Evolutionary conservation across 1,140 invertebrate genomes (phyloP).

Genomic region (Notospermus geniculatus): DNA sequence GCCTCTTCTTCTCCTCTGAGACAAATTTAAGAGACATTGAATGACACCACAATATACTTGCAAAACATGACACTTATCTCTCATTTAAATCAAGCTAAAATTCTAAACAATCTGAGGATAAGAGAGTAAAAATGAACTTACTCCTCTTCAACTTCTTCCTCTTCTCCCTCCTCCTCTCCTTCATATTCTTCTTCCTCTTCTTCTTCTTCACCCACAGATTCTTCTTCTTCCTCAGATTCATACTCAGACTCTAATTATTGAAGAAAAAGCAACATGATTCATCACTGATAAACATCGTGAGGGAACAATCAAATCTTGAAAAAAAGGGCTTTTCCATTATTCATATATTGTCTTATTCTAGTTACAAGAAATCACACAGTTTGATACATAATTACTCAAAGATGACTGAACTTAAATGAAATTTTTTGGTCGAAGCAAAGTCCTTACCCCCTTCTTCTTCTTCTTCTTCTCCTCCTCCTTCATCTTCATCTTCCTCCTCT

Average conservation of each 20-base stretch:
- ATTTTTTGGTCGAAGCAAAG: too few species aligned
- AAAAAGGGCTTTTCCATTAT: too few species aligned
- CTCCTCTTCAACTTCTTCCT: slow-evolving; percentile 14
- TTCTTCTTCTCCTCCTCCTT: too few species aligned
- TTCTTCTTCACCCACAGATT: slow-evolving; percentile 4
- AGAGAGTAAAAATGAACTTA: background rate
- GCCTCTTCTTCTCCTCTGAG: slow-evolving; percentile 7
- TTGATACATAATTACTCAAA: too few species aligned
- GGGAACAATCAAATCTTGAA: too few species aligned
- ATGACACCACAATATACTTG: background rate
- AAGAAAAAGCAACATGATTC: too few species aligned
- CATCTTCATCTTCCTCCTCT: too few species aligned
- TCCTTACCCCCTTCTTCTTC: too few species aligned
- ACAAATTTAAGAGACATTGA: background rate
- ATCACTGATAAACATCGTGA: too few species aligned
- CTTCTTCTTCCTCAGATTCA: slow-evolving; percentile 9
- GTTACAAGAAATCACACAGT: too few species aligned
- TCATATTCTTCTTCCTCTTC: slow-evolving; percentile 10
- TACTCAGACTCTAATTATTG: slow-evolving; percentile 5
- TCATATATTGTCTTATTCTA: too few species aligned
- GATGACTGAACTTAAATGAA: too few species aligned
- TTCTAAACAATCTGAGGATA: background rate
- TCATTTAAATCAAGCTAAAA: background rate
- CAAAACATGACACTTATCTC: background rate
- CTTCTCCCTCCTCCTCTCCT: slow-evolving; percentile 8